Conservation (phyloP, 2,797 vertebrate genomes). For the Pangasius macronema region DNA sequence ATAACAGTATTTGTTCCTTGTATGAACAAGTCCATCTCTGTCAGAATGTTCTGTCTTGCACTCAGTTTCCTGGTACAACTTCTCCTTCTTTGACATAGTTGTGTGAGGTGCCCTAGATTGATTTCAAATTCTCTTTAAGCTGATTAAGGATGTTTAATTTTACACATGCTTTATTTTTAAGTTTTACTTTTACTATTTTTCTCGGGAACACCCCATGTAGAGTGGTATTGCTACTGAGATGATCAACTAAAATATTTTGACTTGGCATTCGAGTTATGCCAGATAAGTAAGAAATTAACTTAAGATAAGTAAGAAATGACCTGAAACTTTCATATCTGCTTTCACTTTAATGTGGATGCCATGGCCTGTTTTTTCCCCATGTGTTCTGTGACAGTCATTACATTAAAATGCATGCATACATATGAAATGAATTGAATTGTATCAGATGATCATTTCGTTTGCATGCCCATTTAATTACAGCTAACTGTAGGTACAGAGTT, state of each 20-base stretch:
- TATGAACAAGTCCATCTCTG: slow-evolving; percentile 29
- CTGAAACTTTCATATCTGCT: slow-evolving; percentile 1
- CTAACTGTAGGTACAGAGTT: not conserved
- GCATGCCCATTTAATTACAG: not conserved
- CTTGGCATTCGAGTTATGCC: not conserved
- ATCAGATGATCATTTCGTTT: not conserved
- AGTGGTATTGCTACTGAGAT: not conserved
- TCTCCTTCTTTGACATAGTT: not conserved
- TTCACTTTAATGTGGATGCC: not conserved
- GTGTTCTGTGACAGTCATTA: not conserved
- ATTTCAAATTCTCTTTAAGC: not conserved
- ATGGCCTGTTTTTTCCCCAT: not conserved
- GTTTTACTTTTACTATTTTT: not conserved
- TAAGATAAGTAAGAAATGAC: not conserved
- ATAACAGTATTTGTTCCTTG: not conserved
- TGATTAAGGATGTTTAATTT: not conserved
- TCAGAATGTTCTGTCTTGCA: slow-evolving; percentile 15
- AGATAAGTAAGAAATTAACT: not conserved
- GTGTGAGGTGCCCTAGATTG: not conserved
- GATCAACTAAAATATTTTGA: not conserved
- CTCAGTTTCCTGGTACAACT: not conserved
- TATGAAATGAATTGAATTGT: not conserved
- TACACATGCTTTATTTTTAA: not conserved
- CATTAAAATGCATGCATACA: not conserved
- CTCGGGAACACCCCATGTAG: not conserved